These are phyloP conservation scores for Folsomia candida DNA, from an alignment of 2,888 invertebrate species.

Conservation along the genomic window DNA sequence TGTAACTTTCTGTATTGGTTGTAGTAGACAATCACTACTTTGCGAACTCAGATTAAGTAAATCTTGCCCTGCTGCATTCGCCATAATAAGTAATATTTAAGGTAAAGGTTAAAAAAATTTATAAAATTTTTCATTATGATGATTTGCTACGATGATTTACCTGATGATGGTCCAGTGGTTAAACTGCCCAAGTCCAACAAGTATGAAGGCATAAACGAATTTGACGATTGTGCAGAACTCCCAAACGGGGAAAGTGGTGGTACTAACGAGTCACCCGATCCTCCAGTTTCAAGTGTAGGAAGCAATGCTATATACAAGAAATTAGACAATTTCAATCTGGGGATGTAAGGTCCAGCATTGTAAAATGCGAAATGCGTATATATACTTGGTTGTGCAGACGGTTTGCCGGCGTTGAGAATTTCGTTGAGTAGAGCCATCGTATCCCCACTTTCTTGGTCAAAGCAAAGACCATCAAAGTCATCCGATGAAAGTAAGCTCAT, in stretches of 20 bases:
- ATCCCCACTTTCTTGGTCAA: constrained; percentile 45
- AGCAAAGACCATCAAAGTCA: constrained; percentile 43
- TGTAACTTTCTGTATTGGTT: background rate
- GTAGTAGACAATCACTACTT: background rate
- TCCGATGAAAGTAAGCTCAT: constrained; percentile 46
- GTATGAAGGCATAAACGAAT: constrained; percentile 47
- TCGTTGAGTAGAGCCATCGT: constrained; percentile 48
- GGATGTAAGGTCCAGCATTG: background rate
- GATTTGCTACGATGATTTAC: too few relatives aligned
- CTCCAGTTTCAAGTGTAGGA: background rate
- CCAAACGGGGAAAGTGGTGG: background rate
- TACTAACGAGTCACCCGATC: background rate
- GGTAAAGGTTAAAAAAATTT: background rate
- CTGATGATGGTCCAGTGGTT: constrained; percentile 20
- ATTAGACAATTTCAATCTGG: background rate
- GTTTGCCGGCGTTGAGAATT: constrained; percentile 37
- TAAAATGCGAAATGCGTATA: background rate
- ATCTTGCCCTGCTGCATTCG: constrained; percentile 25
- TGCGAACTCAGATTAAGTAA: constrained; percentile 22
- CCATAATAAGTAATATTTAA: background rate
- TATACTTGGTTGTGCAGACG: background rate
- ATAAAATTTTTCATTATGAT: too few relatives aligned
- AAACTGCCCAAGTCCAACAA: constrained; percentile 46
- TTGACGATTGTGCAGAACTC: constrained; percentile 20
- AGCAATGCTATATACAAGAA: background rate